phyloP scores from a whole-genome alignment of 2,797 vertebrate species.

The Onychomys leucogaster region DNA sequence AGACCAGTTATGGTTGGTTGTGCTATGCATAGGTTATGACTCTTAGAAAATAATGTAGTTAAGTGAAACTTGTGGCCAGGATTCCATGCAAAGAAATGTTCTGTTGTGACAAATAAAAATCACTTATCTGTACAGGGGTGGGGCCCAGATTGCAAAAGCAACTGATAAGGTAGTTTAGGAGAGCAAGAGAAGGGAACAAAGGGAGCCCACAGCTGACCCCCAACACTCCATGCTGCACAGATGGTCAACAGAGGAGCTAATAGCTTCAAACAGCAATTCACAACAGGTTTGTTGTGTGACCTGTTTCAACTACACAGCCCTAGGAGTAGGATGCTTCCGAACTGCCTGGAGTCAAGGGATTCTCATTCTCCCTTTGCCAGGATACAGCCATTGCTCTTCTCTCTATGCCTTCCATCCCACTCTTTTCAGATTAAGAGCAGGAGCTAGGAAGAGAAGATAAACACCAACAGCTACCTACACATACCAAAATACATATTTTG shows the following conservation, averaged over 20 bases:
- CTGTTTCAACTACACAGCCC: neutral
- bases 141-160: neutral
- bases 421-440: neutral
- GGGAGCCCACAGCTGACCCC: neutral
- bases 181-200: neutral
- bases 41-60: conserved; percentile 2
- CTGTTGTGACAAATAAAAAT: neutral
- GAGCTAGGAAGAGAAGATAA: neutral
- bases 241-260: neutral
- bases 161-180: neutral
- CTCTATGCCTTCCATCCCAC: neutral
- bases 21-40: neutral
- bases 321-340: neutral
- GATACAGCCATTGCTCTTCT: no score
- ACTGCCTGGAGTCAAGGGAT: neutral
- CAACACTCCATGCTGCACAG: rapidly evolving
- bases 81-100: neutral
- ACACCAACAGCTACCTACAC: neutral
- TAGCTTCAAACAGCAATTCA: neutral
- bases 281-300: neutral
- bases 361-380: neutral
- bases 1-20: neutral
- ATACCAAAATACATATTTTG: neutral
- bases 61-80: neutral
- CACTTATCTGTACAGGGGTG: neutral